phyloP scores from a whole-genome alignment of 1,140 invertebrate genomes.

The Trigoniulus corallinus region DNA sequence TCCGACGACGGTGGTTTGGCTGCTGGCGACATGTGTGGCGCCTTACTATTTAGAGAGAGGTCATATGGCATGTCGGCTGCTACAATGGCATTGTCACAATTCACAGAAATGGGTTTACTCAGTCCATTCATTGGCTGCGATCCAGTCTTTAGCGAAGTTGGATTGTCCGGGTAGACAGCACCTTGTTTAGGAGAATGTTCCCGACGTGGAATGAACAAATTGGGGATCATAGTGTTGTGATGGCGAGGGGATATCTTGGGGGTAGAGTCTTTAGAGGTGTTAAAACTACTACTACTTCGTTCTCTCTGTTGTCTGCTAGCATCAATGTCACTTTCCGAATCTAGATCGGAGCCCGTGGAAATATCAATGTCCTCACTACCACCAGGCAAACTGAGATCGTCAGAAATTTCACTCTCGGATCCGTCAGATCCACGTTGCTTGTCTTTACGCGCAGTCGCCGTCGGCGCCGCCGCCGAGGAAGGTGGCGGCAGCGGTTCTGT shows the following conservation, averaged over 20 bases:
- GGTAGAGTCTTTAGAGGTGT: not conserved
- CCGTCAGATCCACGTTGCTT: slow-evolving; percentile 7
- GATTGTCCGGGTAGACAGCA: slow-evolving; percentile 13
- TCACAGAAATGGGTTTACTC: not conserved
- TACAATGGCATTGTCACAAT: no score
- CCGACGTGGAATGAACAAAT: not conserved
- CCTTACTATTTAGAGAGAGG: slow-evolving; percentile 5
- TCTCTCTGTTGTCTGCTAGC: not conserved
- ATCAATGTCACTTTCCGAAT: slow-evolving; percentile 12
- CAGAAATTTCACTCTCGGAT: slow-evolving; percentile 14
- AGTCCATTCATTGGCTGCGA: not conserved
- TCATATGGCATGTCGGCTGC: slow-evolving; percentile 12
- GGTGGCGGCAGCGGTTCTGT: not conserved
- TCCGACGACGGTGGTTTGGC: not conserved
- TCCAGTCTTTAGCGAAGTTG: not conserved
- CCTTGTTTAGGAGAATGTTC: slow-evolving; percentile 16
- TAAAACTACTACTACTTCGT: not conserved
- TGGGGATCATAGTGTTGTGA: not conserved
- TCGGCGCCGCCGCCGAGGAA: not conserved
- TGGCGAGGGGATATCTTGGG: not conserved
- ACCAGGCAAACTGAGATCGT: slow-evolving; percentile 14
- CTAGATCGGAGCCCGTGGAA: slow-evolving; percentile 13
- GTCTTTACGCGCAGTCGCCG: slow-evolving; percentile 3
- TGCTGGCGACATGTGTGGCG: slow-evolving; percentile 3
- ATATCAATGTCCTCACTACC: slow-evolving; percentile 11